These are phyloP conservation scores for Biston stratarius DNA, from an alignment of 2,888 invertebrate genomes.

Conservation along the genomic window DNA sequence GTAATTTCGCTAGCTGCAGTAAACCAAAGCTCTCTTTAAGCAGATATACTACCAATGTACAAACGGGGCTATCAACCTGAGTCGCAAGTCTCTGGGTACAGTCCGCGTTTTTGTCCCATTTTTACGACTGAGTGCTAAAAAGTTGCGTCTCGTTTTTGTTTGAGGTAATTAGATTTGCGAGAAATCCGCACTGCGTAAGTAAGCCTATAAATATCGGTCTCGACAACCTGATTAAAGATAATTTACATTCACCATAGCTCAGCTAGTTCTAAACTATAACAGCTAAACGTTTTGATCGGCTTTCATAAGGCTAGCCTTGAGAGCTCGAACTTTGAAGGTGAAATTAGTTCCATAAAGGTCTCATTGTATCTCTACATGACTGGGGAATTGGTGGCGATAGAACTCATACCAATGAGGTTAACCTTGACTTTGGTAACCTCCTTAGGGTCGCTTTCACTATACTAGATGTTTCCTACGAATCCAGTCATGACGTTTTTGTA, in stretches of 20 bases:
- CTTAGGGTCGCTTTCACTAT: not conserved
- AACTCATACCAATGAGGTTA: constrained; percentile 3
- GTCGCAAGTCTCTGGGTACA: too few species aligned
- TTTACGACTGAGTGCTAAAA: too few species aligned
- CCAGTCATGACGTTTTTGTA: too few species aligned
- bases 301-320: constrained; percentile 13
- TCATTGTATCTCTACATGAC: constrained; percentile 13
- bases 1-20: too few species aligned
- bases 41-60: too few species aligned
- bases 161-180: too few species aligned
- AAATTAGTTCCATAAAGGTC: constrained; percentile 13
- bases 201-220: not conserved
- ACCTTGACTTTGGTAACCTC: constrained; percentile 1
- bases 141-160: not conserved
- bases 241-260: constrained; percentile 7
- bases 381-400: constrained; percentile 8
- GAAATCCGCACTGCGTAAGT: not conserved
- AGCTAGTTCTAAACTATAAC: constrained; percentile 2
- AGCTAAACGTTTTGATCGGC: constrained; percentile 13
- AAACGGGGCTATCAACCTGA: too few species aligned
- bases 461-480: too few species aligned
- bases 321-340: not conserved
- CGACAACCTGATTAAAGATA: not conserved
- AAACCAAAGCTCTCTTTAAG: too few species aligned
- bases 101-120: too few species aligned